A percentile compares a stretch with the other conserved stretches of the same genome.
phyloP scores from a whole-genome alignment of 2,113 vertebrate genomes.

The Panthera leo region DNA sequence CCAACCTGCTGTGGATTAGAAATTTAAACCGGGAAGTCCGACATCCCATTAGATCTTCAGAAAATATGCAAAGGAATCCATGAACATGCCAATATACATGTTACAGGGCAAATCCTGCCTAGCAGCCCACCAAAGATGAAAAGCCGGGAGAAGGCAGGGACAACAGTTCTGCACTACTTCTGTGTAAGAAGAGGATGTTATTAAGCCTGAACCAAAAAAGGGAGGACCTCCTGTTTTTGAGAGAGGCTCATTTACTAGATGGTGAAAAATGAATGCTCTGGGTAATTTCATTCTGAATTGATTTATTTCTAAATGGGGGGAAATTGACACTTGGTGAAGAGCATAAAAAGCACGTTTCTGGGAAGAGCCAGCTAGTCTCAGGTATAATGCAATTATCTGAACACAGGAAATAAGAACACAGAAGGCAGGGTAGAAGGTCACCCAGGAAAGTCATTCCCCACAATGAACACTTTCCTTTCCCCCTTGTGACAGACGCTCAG shows the following conservation, averaged over 20 bases:
- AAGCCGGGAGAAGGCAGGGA: neutral
- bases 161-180: neutral
- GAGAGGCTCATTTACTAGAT: constrained; percentile 71
- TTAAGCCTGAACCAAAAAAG: constrained; percentile 27
- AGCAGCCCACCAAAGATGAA: neutral
- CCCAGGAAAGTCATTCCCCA: constrained; percentile 16
- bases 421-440: constrained; percentile 36
- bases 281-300: constrained; percentile 76
- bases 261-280: constrained; percentile 69
- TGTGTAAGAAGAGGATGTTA: neutral
- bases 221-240: constrained; percentile 30
- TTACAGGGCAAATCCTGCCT: neutral
- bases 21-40: constrained; percentile 13
- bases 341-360: constrained; percentile 35
- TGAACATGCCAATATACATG: neutral
- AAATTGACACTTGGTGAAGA: constrained; percentile 64
- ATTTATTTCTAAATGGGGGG: constrained; percentile 74
- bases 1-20: constrained; percentile 43
- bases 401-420: constrained; percentile 53
- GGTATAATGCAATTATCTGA: constrained; percentile 63
- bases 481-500: constrained; percentile 36
- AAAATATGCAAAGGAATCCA: neutral
- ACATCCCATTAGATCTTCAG: constrained; percentile 17
- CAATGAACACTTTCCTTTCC: constrained; percentile 43
- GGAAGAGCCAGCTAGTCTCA: constrained; percentile 60